Base-by-base conservation (phyloP, 1,140 invertebrate genomes). In the Choristoneura fumiferana region DNA sequence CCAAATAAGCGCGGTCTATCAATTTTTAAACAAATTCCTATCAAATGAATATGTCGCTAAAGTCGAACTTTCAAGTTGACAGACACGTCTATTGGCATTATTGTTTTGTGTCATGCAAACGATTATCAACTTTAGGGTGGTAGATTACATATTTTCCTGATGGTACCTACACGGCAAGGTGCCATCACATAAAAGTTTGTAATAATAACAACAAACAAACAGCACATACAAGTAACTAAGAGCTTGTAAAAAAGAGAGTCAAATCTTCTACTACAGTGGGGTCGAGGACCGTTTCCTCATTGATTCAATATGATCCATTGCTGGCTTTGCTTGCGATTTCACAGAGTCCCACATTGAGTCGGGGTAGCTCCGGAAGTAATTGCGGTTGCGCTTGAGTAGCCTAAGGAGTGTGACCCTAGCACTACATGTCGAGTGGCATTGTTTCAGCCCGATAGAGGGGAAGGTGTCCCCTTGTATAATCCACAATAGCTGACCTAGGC, bases 191-290 rank as follows among this genome's bases (percentile, higher is more conserved):
- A n/a, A n/a, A n/a, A n/a, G n/a, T n/a, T n/a, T n/a, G n/a, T n/a
- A n/a, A n/a, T n/a, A n/a, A n/a, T n/a, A n/a, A n/a, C n/a, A n/a
- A n/a, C n/a, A n/a, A n/a, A n/a, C n/a, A n/a, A n/a, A n/a, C n/a
- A n/a, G n/a, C n/a, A n/a, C n/a, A n/a, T n/a, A n/a, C n/a, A n/a
- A n/a, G n/a, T n/a, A n/a, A n/a, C n/a, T n/a, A n/a, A n/a, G n/a
- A n/a, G n/a, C n/a, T n/a, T n/a, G 22, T 3, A 3, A 29, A 57
- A 57, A 57, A 57, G 37, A 22, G 56, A 57, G 56, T 57, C 56
- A 57, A 45, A 43, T 38, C 12, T 43, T 57, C 56, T 57, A 57
- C 56, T 14, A 14, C 56, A 57, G 56, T 57, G 38, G 56, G 56
- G 56, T 35, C 13, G 38, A 57, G 56, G 40, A 45, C 13, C 17